Evolutionary conservation across 2,797 vertebrate genomes (phyloP).

Genomic region (Ara ararauna): DNA sequence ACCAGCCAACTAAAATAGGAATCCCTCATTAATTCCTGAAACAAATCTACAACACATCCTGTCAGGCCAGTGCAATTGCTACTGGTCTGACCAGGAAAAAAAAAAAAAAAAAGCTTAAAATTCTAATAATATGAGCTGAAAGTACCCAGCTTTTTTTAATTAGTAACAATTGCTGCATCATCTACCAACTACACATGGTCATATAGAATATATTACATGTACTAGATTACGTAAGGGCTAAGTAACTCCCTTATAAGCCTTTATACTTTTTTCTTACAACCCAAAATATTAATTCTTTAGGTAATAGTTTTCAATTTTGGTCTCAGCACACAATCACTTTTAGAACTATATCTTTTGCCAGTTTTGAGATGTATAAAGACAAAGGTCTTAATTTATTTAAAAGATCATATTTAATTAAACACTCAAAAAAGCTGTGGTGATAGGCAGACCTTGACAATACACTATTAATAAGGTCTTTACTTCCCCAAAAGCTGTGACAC

Average conservation of each 20-base stretch:
- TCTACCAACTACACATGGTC: neutral
- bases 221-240: neutral
- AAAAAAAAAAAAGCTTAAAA: neutral
- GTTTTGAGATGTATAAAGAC: neutral
- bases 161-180: neutral
- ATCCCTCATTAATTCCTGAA: slow-evolving; percentile 11
- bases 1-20: neutral
- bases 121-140: neutral
- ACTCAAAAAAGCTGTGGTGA: neutral
- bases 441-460: neutral
- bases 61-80: neutral
- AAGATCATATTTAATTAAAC: neutral
- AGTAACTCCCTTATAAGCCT: neutral
- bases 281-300: neutral
- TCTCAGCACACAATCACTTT: neutral
- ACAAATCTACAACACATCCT: neutral
- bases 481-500: neutral
- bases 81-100: neutral
- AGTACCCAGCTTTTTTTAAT: neutral
- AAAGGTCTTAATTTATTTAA: neutral
- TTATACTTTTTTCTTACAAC: neutral
- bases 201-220: neutral
- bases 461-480: neutral
- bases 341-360: neutral
- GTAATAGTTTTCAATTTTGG: neutral